A percentile compares a stretch with the other conserved stretches of the same genome.
phyloP scores from a whole-genome alignment of 2,113 vertebrate species.

The Mastomys natalensis region DNA sequence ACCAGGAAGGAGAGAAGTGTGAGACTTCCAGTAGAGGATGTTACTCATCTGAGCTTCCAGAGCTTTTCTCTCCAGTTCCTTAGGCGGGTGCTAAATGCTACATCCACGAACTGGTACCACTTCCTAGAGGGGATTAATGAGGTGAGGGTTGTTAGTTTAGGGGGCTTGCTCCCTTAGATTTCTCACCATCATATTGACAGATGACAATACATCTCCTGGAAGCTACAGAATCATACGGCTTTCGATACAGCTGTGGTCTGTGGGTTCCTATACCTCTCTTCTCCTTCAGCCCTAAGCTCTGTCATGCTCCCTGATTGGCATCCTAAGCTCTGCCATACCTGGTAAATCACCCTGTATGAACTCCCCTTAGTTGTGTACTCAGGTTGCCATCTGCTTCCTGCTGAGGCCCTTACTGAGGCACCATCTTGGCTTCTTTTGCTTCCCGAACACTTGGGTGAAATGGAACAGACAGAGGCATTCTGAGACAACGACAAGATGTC shows the following conservation, averaged over 20 bases:
- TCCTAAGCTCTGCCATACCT: not conserved
- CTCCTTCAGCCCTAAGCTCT: no score
- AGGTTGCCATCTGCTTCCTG: not conserved
- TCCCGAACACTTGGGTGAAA: not conserved
- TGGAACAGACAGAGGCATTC: not conserved
- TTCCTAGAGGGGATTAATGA: not conserved
- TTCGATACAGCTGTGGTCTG: not conserved
- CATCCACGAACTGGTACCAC: not conserved
- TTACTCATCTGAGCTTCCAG: not conserved
- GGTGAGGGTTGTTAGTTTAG: not conserved
- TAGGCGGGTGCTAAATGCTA: no score
- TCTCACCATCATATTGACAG: not conserved
- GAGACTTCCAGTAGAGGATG: fast-evolving
- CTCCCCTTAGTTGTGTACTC: not conserved
- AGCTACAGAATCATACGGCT: not conserved
- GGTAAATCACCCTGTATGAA: not conserved
- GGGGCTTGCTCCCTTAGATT: not conserved
- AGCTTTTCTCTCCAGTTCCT: not conserved
- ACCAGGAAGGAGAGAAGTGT: not conserved
- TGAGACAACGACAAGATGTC: constrained; percentile 34
- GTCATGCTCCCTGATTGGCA: not conserved
- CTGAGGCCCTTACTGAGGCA: not conserved
- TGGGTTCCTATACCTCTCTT: not conserved
- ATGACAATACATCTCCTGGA: not conserved
- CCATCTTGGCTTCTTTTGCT: not conserved